These are phyloP conservation scores for Isaurus tuberculatus DNA, from an alignment of 92 coral and sea anemone species.

Conservation along the genomic window DNA sequence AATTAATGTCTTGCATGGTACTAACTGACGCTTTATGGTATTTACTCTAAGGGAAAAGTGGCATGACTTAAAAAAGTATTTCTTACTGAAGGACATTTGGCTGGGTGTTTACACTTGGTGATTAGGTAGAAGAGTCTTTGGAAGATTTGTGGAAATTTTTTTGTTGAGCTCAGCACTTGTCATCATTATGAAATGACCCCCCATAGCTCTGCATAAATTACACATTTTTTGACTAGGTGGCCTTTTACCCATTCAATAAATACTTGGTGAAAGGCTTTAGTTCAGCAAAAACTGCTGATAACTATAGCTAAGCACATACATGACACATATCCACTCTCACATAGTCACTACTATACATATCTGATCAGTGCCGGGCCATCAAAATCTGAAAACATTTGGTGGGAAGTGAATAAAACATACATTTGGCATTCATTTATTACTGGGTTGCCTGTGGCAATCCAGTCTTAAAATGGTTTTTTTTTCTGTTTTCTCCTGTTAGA, in stretches of 20 bases:
- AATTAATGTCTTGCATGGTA: conserved; percentile 20
- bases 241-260: conserved; percentile 27
- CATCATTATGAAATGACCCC: conserved; percentile 28
- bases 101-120: conserved; percentile 17
- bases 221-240: neutral
- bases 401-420: conserved; percentile 35
- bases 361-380: conserved; percentile 33
- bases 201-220: conserved; percentile 27
- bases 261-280: conserved; percentile 36
- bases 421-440: conserved; percentile 43
- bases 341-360: conserved; percentile 24
- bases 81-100: conserved; percentile 16
- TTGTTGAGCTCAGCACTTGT: conserved; percentile 26
- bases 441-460: too few species aligned
- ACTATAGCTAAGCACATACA: conserved; percentile 29
- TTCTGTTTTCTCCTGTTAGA: too few species aligned
- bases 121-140: neutral
- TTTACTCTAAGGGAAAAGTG: neutral
- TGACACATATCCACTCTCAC: conserved; percentile 21
- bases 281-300: conserved; percentile 27
- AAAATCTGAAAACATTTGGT: conserved; percentile 35
- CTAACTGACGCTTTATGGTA: neutral
- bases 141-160: neutral
- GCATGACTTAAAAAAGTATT: conserved; percentile 26
- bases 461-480: too few species aligned